A percentile compares a stretch with the other conserved stretches of the same genome.
These are phyloP conservation scores for Tribolium freemani DNA, from an alignment of 2,888 invertebrate species.

Conservation along the genomic window DNA sequence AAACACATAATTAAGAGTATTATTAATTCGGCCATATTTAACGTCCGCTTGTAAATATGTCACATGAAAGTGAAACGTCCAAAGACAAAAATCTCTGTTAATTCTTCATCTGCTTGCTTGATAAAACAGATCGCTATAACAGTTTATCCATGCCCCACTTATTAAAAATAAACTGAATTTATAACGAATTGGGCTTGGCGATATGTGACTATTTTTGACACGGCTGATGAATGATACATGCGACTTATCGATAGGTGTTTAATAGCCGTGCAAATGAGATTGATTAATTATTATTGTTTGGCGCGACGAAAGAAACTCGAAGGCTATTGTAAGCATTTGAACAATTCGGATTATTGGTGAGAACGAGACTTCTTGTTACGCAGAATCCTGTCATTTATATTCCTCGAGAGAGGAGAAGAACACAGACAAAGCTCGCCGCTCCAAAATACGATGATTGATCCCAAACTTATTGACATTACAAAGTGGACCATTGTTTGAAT, in stretches of 20 bases:
- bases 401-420: constrained; percentile 19
- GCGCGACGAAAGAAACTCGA: background rate
- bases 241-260: constrained; percentile 7
- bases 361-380: constrained; percentile 18
- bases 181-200: constrained; percentile 41
- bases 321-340: background rate
- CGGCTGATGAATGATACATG: constrained; percentile 26
- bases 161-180: constrained; percentile 45
- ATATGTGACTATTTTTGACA: constrained; percentile 34
- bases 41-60: constrained; percentile 47
- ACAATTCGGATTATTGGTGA: constrained; percentile 16
- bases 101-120: constrained; percentile 26
- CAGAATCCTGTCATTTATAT: constrained; percentile 27
- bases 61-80: constrained; percentile 49
- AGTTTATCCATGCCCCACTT: constrained; percentile 44
- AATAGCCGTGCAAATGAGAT: constrained; percentile 2
- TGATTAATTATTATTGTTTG: constrained; percentile 22
- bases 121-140: constrained; percentile 32
- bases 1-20: constrained; percentile 45
- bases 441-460: constrained; percentile 44
- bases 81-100: constrained; percentile 27
- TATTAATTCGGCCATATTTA: constrained; percentile 43
- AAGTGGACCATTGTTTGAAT: constrained; percentile 44
- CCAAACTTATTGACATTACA: constrained; percentile 47
- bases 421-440: constrained; percentile 31